Evolutionary conservation across 2,888 invertebrate genomes (phyloP).

Genomic region (Cremastinae sp.): DNA sequence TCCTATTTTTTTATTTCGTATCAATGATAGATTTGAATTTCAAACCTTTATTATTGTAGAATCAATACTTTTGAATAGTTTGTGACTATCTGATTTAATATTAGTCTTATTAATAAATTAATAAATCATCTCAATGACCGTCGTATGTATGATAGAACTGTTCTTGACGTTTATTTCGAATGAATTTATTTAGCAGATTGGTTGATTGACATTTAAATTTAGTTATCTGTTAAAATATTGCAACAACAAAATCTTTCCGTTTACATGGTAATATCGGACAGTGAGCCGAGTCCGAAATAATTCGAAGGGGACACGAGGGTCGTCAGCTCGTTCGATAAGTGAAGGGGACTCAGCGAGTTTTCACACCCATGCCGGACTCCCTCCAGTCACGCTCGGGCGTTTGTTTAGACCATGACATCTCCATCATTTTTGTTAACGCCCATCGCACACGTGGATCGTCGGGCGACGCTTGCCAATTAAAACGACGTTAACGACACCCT

Average conservation of each 20-base stretch:
- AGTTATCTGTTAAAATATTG: too few species aligned
- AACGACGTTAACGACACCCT: constrained; percentile 63
- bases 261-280: constrained; percentile 28
- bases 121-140: too few species aligned
- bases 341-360: constrained; percentile 44
- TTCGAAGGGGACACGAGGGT: constrained; percentile 26
- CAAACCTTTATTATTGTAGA: too few species aligned
- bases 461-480: constrained; percentile 62
- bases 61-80: too few species aligned
- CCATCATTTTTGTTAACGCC: constrained; percentile 63
- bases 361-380: constrained; percentile 38
- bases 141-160: too few species aligned
- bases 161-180: too few species aligned
- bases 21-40: too few species aligned
- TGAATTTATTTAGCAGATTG: too few species aligned
- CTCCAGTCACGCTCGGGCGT: constrained; percentile 42
- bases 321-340: constrained; percentile 29
- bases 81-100: too few species aligned
- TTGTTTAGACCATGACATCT: constrained; percentile 61
- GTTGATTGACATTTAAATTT: too few species aligned
- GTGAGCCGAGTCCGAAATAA: constrained; percentile 46
- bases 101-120: too few species aligned
- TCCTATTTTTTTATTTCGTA: too few species aligned
- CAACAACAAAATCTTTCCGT: background rate
- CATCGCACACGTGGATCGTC: constrained; percentile 49